Base-by-base conservation (phyloP, 2,888 invertebrate genomes). In the Ichneumoninae sp. region DNA sequence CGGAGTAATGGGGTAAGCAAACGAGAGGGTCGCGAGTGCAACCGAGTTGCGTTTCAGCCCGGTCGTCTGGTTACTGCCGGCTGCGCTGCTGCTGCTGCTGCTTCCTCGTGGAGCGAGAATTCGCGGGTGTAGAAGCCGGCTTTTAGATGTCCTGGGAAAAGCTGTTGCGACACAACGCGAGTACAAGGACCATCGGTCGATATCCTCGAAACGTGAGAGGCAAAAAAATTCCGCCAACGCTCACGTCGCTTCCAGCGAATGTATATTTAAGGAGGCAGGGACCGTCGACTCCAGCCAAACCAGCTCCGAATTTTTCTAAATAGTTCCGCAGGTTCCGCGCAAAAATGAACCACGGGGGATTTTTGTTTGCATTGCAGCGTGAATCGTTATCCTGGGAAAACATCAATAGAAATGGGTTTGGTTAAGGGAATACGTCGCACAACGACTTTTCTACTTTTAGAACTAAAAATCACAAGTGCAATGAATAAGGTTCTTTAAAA, bases 11-110 rank as follows among this genome's bases (percentile, higher is more conserved):
- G 66, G 19, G 40, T 40, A 40, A 47, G 66, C n/a, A 50, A 77
- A 77, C 70, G 65, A 36, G 80, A 78, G 69, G 77, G 33, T 78
- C 47, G 62, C 68, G 36, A 66, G 60, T 52, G 50, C 36, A 78
- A 81, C 68, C 33, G 26, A 26, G 60, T 69, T 40, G 60, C 74
- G 74, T 75, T 79, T 30, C 68, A 60, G 60, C 62, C 52, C 44
- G 47, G 70, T 62, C 47, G 50, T 44, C 19, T 52, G 47, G 13
- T 44, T 26, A 54, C 40, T 10, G 13, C 36, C 36, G 16, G 44
- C 44, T 13, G 16, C 1, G 44, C 4, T 16, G 44, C 44, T 6
- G 57, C 30, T 44, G 57, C 30, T 44, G 13, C 19, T 13, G 60
- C 30, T 60, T 5, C 3, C 16, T 16, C 62, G 33, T n/a, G 19